Evolutionary conservation across 53 echinoderm and acorn worm genomes (phyloP).

Genomic region (Apostichopus leukothele): DNA sequence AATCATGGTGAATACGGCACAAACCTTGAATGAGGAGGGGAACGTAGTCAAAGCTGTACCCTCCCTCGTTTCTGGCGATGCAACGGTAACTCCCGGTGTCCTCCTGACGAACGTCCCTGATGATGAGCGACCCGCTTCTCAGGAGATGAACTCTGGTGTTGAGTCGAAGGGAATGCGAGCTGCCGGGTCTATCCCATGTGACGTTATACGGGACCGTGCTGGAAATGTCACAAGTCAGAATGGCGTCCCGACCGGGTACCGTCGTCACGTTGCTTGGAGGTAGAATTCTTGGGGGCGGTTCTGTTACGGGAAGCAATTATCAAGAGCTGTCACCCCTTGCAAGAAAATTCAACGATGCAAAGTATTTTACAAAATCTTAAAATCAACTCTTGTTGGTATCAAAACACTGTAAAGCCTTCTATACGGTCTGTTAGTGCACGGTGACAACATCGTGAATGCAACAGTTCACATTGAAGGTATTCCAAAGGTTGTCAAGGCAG

Average conservation of each 20-base stretch:
- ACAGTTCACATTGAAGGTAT: no score
- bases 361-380: no score
- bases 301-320: constrained; percentile 40
- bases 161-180: constrained; percentile 59
- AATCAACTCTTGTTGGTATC: no score
- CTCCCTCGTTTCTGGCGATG: constrained; percentile 85
- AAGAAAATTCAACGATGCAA: no score
- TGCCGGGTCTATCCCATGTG: constrained; percentile 90
- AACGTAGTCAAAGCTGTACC: constrained; percentile 65
- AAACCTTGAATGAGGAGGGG: constrained; percentile 81
- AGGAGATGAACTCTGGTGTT: constrained; percentile 75
- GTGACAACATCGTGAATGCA: no score
- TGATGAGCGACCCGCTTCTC: constrained; percentile 69
- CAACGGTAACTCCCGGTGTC: constrained; percentile 76
- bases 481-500: no score
- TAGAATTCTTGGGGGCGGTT: constrained; percentile 80
- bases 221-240: constrained; percentile 74
- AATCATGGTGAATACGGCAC: not conserved
- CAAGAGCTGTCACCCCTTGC: no score
- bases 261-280: constrained; percentile 69
- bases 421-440: no score
- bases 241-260: constrained; percentile 67
- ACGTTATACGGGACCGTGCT: constrained; percentile 85
- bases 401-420: no score
- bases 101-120: constrained; percentile 59